Base-by-base conservation (phyloP, 2,113 vertebrate genomes). In the Axis porcinus region DNA sequence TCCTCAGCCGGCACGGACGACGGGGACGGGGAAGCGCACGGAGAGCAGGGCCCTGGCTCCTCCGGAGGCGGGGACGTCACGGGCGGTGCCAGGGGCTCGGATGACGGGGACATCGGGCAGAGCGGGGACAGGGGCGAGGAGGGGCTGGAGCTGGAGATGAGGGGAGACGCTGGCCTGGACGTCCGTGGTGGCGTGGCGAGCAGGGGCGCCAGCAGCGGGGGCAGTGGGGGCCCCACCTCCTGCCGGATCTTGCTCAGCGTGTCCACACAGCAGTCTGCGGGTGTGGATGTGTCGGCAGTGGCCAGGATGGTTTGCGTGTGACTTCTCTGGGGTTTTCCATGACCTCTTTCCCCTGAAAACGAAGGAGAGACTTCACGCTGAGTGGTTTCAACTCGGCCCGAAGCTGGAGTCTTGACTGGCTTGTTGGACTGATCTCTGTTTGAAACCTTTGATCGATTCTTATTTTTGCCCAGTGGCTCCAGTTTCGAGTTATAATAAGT, bases 181-280 rank as follows among this genome's bases (percentile, higher is more conserved):
- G 79, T 92, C 98, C 99, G 99, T 2, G 99, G 99, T n/a, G 99
- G 99, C 0, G 99, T 99, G 64, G 98, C 98, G 17, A 98, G 96
- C 93, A 99, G 95, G 57, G 99, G 99, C 21, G 98, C 98, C 0
- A 99, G 98, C 57, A 99, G 95, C 6, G 99, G 99, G 6, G 99
- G 99, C 67, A 99, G 98, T 0, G 99, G 99, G 8, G 99, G 99
- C 15, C 99, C 99, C 99, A 99, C 99, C 97, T 99, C 99, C 89
- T 98, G 98, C 62, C 98, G 99, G 36, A 99, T 99, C 90, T 98
- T 98, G 79, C 98, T 98, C 57, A 99, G 98, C 0, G 95, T 98
- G 84, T 99, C 99, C 0, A 98, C 82, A 7, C 97, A 98, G 82
- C 95, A 93, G n/a, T 98, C 98, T 36, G 90, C 74, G 55, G 98